Base-by-base conservation (phyloP, 1,140 invertebrate species). In the Calephelis virginiensis region DNA sequence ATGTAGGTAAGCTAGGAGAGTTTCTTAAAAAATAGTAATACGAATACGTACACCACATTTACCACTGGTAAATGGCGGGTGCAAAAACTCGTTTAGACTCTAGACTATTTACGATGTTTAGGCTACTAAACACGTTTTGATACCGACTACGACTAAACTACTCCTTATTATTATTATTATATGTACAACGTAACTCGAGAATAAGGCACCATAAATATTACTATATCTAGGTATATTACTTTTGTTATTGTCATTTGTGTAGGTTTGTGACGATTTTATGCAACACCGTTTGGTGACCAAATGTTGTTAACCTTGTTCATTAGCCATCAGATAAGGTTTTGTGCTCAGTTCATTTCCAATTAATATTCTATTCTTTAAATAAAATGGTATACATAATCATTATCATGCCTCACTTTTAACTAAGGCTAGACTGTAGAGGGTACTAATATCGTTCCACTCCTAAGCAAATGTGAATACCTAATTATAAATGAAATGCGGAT, bases 151-250 rank as follows among this genome's bases (percentile, higher is more conserved):
- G 10, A n/a, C 11, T 56, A 56, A 7, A 12, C 17, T 56, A 38
- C 28, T 56, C 37, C 40, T 43, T 43, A 43, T 43, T 43, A 43
- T 43, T 43, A 43, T 43, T 8, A 43, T 43, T 12, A 38, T 73
- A 77, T 80, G 69, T 79, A 79, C 76, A 78, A 64, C 66, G 71
- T 75, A 69, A 67, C 13, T n/a, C 65, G 64, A 63, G 17, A 72
- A 73, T 74, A 70, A 73, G 71, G 73, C 71, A 77, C 71, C 73
- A 73, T 64, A 47, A 64, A 64, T 64, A 64, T 64, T 64, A 45
- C 38, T 50, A 64, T n/a, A 50, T 17, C 28, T 43, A n/a, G n/a
- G n/a, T n/a, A 43, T 43, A 43, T 17, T 56, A 56, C 28, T 37
- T 56, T 11, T 10, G 10, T n/a, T 40, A 49, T 50, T 49, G 12